Evolutionary conservation across 2,797 vertebrate species (phyloP).

Genomic region (Cuculus canorus): DNA sequence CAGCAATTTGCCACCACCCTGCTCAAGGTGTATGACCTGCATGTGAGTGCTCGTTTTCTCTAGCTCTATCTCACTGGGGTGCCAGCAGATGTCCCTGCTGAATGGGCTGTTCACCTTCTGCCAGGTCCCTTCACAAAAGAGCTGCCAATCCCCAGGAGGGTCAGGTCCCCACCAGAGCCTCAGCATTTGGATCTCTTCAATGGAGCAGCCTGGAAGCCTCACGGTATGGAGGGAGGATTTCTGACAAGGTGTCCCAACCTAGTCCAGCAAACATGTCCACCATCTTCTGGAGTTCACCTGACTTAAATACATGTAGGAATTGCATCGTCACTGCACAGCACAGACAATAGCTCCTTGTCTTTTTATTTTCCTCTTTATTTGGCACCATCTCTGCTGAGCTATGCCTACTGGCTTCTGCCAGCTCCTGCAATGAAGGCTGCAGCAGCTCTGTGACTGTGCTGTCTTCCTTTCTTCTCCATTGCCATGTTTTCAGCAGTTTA

Average conservation of each 20-base stretch:
- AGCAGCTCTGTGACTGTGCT: accelerated
- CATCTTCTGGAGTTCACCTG: background rate
- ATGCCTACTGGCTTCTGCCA: background rate
- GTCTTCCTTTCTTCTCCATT: background rate
- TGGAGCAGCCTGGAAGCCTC: background rate
- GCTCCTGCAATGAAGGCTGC: background rate
- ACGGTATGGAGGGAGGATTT: background rate
- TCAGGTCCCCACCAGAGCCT: background rate
- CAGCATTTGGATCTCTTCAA: background rate
- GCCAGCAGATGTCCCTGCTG: background rate
- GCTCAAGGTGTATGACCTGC: background rate
- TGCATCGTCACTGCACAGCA: background rate
- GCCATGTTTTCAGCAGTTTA: background rate
- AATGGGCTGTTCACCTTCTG: background rate
- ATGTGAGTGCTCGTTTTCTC: background rate
- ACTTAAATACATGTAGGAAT: background rate
- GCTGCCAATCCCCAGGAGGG: background rate
- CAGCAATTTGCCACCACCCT: background rate
- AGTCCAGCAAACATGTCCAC: background rate
- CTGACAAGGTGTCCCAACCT: background rate
- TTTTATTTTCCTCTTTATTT: background rate
- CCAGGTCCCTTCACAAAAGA: background rate
- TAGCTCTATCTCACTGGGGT: background rate
- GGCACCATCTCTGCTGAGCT: background rate
- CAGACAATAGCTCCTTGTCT: background rate